Evolutionary conservation across 2,113 vertebrate genomes (phyloP), one percentile per base, ranked within the genome.

Genomic region (Pseudopipra pipra): DNA sequence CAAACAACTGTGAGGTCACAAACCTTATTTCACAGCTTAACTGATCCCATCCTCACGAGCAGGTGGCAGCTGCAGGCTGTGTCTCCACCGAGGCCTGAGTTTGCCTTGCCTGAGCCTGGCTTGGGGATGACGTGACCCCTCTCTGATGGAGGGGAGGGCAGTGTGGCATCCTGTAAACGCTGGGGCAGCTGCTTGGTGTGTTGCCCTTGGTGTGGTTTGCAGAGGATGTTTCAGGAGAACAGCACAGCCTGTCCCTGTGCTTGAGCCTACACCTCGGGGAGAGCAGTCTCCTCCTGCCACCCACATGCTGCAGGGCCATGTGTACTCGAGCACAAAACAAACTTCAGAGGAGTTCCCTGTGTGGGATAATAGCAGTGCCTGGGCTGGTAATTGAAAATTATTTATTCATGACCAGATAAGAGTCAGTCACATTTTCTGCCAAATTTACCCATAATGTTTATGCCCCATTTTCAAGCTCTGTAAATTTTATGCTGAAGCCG

Each of bases 371-470:
- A 96, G 81, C 72, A 82, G 71, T 7, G 87, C 25, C 67, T 86
- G 81, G 93, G 94, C 91, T 85, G 77, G 28, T 97, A 97, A 98
- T 87, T 98, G 98, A 98, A 98, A 98, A 97, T 98, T 98, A 97
- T 97, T 98, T 98, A 98, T 98, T 98, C 98, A 97, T 97, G 97
- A 97, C 96, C 93, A 97, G 97, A 98, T 96, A 83, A 97, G 25
- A 96, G 97, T 94, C 95, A 97, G 96, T 93, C 97, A 97, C 93
- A 95, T 98, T 98, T 98, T 98, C 97, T 98, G 98, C 97, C 97
- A 98, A 98, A 98, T 98, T 98, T 98, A 97, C 97, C 96, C 97
- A 96, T 97, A 97, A 97, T 46, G 94, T 98, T 98, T 98, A 98
- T 97, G 97, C 82, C 90, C 97, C 93, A 92, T 98, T 98, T 98